phyloP scores from a whole-genome alignment of 2,797 vertebrate species.

The Tadarida brasiliensis region DNA sequence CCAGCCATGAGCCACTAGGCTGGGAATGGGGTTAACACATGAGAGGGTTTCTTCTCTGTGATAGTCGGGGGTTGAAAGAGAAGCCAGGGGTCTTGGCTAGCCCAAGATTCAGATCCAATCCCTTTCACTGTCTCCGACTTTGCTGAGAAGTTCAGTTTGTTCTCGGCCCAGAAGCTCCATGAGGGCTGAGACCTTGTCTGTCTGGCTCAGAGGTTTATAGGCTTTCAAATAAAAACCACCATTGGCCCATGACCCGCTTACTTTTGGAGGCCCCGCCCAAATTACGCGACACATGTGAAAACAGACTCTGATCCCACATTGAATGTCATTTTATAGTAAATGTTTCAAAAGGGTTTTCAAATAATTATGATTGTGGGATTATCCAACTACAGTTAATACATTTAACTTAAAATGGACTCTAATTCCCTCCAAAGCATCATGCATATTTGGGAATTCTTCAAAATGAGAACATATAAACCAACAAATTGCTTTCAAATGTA shows the following conservation, averaged over 20 bases:
- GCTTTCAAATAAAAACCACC: neutral
- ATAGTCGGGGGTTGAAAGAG: neutral
- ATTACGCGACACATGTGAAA: neutral
- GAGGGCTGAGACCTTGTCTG: neutral
- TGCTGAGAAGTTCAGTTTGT: neutral
- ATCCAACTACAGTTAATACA: neutral
- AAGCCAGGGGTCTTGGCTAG: too few relatives aligned
- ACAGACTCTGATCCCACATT: neutral
- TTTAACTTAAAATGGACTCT: constrained; percentile 9
- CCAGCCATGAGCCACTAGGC: neutral
- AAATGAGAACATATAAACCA: neutral
- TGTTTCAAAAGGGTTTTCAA: neutral
- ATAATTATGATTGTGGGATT: constrained; percentile 25
- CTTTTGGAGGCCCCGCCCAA: neutral
- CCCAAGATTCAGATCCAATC: neutral
- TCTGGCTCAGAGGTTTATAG: neutral
- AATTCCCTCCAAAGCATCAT: constrained; percentile 30
- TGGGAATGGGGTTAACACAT: neutral
- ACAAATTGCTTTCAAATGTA: constrained; percentile 7
- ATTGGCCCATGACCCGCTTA: neutral
- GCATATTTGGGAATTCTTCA: neutral
- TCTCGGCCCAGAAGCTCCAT: neutral
- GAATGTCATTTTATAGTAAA: neutral
- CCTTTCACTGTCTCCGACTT: neutral
- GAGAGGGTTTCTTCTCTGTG: neutral